Percentiles rank a stretch among this genome's conserved stretches.
phyloP scores from a whole-genome alignment of 2,888 invertebrate species.

The Plagodis pulveraria region DNA sequence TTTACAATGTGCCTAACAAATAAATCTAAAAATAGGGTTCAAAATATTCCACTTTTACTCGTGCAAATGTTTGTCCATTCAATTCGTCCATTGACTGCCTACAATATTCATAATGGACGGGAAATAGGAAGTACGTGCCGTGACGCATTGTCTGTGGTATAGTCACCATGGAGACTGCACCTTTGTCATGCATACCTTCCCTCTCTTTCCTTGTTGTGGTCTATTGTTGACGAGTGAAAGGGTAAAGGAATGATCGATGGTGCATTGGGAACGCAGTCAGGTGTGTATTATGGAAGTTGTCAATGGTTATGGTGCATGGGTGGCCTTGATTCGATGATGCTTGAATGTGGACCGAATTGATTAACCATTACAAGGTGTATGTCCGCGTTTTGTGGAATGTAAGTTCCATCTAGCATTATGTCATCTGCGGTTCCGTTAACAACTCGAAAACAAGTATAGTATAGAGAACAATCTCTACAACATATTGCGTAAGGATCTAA shows the following conservation, averaged over 20 bases:
- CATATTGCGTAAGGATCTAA: no score
- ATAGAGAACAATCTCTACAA: no score
- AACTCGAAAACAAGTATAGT: no score
- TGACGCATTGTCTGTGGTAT: slow-evolving; percentile 46
- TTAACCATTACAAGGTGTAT: not conserved
- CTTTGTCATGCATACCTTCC: slow-evolving; percentile 19
- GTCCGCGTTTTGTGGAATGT: not conserved
- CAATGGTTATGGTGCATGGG: slow-evolving; percentile 19
- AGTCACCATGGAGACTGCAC: slow-evolving; percentile 49
- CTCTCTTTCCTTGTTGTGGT: slow-evolving; percentile 11
- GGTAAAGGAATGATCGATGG: slow-evolving; percentile 15
- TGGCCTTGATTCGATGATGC: slow-evolving; percentile 15
- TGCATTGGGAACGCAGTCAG: slow-evolving; percentile 30
- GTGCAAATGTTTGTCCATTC: slow-evolving; percentile 56
- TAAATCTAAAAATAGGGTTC: slow-evolving; percentile 5
- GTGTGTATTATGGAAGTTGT: slow-evolving; percentile 23
- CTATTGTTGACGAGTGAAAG: slow-evolving; percentile 7
- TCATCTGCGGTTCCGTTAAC: no score
- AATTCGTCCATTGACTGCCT: slow-evolving; percentile 42
- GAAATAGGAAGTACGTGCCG: slow-evolving; percentile 76
- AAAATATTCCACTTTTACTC: slow-evolving; percentile 27
- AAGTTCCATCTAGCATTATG: no score
- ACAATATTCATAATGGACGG: slow-evolving; percentile 57
- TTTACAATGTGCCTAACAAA: slow-evolving; percentile 3
- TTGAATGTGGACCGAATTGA: not conserved